Conservation (phyloP, 1,140 invertebrate genomes). For the Tetramorium parvispinum region DNA sequence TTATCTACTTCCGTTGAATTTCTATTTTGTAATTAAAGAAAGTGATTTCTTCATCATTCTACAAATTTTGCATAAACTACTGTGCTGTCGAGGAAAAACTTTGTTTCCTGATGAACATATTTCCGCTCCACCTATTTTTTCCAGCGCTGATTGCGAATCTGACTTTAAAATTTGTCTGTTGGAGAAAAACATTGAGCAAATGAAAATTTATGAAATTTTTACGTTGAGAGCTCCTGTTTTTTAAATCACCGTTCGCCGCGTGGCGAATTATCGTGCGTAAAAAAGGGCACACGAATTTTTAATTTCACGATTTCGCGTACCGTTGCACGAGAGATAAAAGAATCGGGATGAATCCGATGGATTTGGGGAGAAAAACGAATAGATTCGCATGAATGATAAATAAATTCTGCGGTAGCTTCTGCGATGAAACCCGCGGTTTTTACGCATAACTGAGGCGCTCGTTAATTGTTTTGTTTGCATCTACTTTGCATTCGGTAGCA, state of each 20-base stretch:
- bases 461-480: constrained; percentile 62
- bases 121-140: constrained; percentile 32
- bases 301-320: constrained; percentile 42
- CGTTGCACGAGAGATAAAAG: neutral
- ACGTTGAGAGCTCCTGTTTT: neutral
- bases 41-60: neutral
- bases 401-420: constrained; percentile 20
- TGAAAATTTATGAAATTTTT: constrained; percentile 44
- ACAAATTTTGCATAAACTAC: constrained; percentile 43
- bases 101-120: constrained; percentile 46
- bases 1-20: constrained; percentile 34
- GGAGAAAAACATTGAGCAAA: constrained; percentile 40
- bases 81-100: neutral
- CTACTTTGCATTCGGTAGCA: constrained; percentile 50
- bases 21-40: constrained; percentile 1
- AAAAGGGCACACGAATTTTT: constrained; percentile 31
- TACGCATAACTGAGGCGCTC: constrained; percentile 35
- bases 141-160: constrained; percentile 39
- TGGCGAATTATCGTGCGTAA: constrained; percentile 31
- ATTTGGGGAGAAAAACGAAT: constrained; percentile 37
- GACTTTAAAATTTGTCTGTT: constrained; percentile 47
- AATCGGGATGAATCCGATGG: constrained; percentile 3
- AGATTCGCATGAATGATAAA: constrained; percentile 48
- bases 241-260: neutral
- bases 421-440: constrained; percentile 24